phyloP scores from a whole-genome alignment of 2,113 vertebrate species.

The Siniperca knerii region DNA sequence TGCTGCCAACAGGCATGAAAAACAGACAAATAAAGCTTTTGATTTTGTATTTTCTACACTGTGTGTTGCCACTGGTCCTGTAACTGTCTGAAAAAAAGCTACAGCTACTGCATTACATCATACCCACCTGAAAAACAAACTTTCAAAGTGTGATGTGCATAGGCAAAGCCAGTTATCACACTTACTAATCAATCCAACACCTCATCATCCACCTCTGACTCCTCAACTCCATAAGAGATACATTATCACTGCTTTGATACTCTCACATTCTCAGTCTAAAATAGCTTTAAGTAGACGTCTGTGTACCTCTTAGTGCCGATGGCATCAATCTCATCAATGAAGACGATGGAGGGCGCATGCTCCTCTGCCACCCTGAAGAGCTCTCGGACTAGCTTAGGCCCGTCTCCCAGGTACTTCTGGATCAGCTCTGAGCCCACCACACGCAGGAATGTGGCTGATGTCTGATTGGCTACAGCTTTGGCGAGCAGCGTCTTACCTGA shows the following conservation, averaged over 20 bases:
- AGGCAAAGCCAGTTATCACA: not conserved
- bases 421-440: constrained; percentile 98
- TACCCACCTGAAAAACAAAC: not conserved
- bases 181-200: constrained; percentile 12
- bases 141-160: not conserved
- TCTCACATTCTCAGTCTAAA: not conserved
- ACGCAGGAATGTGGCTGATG: constrained; percentile 95
- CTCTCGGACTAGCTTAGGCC: constrained; percentile 95
- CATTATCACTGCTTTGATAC: not conserved
- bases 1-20: not conserved
- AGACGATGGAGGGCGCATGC: constrained; percentile 96
- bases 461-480: constrained; percentile 99
- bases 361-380: constrained; percentile 97
- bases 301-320: constrained; percentile 96
- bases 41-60: not conserved
- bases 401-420: constrained; percentile 97
- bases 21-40: not conserved
- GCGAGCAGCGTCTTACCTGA: constrained; percentile 96
- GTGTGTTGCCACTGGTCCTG: too few species aligned
- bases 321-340: constrained; percentile 98
- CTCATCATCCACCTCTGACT: not conserved
- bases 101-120: not conserved
- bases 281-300: not conserved
- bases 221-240: not conserved
- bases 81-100: not conserved